Evolutionary conservation across 1,140 invertebrate genomes (phyloP).

Genomic region (Drosophila parabipectinata): DNA sequence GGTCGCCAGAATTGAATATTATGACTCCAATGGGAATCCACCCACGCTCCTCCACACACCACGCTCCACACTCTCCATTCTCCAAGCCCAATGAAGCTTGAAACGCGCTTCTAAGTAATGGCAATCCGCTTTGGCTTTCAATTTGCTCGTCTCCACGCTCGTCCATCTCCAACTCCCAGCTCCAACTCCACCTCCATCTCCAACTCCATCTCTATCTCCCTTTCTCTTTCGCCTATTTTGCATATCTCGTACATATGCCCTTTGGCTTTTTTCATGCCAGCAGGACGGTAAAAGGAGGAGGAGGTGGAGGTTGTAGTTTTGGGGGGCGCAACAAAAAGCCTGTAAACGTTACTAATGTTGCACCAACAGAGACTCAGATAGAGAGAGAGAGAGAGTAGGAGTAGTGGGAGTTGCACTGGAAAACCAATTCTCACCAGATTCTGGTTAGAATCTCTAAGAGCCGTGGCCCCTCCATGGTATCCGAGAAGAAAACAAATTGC

Average conservation of each 20-base stretch:
- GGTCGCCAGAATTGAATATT: too few relatives aligned
- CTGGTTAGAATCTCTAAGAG: neutral
- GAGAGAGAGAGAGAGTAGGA: neutral
- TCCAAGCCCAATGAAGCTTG: slow-evolving; percentile 57
- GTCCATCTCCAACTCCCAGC: too few relatives aligned
- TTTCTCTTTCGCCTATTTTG: slow-evolving; percentile 41
- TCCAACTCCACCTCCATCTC: too few relatives aligned
- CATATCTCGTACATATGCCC: slow-evolving; percentile 61
- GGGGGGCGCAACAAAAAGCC: slow-evolving; percentile 50
- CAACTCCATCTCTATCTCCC: neutral
- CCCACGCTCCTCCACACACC: slow-evolving; percentile 7
- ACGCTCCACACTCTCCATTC: neutral
- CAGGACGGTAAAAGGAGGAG: too few relatives aligned
- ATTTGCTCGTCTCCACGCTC: slow-evolving; percentile 33
- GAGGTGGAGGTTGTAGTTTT: neutral
- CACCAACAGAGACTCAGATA: slow-evolving; percentile 19
- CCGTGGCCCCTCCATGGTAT: too few relatives aligned
- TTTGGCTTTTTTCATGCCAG: slow-evolving; percentile 67
- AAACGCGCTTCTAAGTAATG: slow-evolving; percentile 68
- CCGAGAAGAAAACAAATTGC: slow-evolving; percentile 27
- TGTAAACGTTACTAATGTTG: slow-evolving; percentile 69
- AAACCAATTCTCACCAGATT: neutral
- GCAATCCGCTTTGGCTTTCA: slow-evolving; percentile 72
- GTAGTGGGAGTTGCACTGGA: slow-evolving; percentile 6
- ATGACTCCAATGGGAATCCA: neutral